phyloP scores from a whole-genome alignment of 2,797 vertebrate species.

The Chrosomus eos region DNA sequence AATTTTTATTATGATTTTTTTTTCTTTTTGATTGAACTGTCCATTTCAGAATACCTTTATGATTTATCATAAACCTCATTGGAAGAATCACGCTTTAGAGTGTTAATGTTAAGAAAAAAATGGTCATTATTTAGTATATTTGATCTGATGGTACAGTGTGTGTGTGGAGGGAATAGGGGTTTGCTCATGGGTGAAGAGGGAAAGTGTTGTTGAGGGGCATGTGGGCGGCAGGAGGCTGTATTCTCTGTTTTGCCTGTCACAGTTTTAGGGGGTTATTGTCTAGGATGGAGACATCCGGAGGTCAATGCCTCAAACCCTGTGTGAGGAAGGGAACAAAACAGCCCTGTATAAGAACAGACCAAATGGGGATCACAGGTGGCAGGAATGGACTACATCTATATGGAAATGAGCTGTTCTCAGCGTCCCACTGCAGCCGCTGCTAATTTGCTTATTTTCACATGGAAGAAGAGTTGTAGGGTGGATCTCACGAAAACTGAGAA shows the following conservation, averaged over 20 bases:
- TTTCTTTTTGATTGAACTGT: neutral
- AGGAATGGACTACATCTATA: constrained; percentile 40
- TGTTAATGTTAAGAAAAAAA: neutral
- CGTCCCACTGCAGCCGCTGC: neutral
- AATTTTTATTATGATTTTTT: neutral
- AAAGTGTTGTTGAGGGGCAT: constrained; percentile 24
- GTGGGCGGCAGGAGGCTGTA: constrained; percentile 23
- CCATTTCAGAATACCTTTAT: neutral
- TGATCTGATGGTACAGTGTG: neutral
- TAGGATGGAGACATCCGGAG: constrained; percentile 62
- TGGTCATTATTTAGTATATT: neutral
- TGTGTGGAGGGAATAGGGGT: constrained; percentile 1
- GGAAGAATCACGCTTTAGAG: neutral
- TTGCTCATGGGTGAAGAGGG: constrained; percentile 19
- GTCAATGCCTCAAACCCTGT: constrained; percentile 56
- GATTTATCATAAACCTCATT: neutral
- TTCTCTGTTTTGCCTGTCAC: constrained; percentile 45
- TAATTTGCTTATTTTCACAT: constrained; percentile 12
- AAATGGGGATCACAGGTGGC: constrained; percentile 63
- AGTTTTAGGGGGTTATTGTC: constrained; percentile 58
- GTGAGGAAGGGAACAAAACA: constrained; percentile 60
- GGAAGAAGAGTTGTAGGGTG: neutral
- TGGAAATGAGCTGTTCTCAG: constrained; percentile 52
- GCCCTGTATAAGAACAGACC: constrained; percentile 36
- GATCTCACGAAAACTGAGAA: neutral